phyloP scores from a whole-genome alignment of 2,888 invertebrate species.

The Campoplex capitator region DNA sequence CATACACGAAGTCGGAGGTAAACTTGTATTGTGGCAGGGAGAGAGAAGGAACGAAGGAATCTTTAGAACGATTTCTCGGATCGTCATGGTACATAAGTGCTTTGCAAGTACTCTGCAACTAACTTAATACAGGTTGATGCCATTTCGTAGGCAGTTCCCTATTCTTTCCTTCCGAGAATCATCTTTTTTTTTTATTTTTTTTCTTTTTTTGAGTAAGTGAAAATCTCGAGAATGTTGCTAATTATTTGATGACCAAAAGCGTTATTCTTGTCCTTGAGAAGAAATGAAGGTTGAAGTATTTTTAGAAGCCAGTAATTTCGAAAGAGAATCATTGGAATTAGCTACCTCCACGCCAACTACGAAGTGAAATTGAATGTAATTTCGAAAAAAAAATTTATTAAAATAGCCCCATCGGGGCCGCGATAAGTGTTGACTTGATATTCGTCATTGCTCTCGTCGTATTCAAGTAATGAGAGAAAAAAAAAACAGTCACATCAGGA shows the following conservation, averaged over 20 bases:
- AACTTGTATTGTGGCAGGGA: slow-evolving; percentile 5
- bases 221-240: background rate
- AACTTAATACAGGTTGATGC: slow-evolving; percentile 11
- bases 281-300: background rate
- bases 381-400: background rate
- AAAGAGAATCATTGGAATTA: background rate
- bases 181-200: slow-evolving; percentile 7
- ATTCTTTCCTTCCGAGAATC: slow-evolving; percentile 6
- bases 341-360: background rate
- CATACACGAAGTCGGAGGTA: background rate
- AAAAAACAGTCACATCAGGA: slow-evolving; percentile 23
- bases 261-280: background rate
- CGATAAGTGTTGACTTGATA: background rate
- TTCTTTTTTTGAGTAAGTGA: slow-evolving; percentile 3
- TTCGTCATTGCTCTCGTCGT: background rate
- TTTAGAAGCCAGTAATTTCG: background rate
- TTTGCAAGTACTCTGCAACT: slow-evolving; percentile 44
- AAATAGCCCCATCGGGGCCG: background rate
- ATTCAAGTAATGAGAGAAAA: slow-evolving; percentile 9
- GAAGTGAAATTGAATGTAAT: background rate
- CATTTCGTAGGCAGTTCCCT: slow-evolving; percentile 25
- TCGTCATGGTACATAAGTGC: slow-evolving; percentile 63
- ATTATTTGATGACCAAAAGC: background rate
- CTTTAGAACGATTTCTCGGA: slow-evolving; percentile 58
- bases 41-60: slow-evolving; percentile 44